These are phyloP conservation scores for Drosophila demipolita DNA, from an alignment of 2,888 invertebrate species.

Conservation along the genomic window DNA sequence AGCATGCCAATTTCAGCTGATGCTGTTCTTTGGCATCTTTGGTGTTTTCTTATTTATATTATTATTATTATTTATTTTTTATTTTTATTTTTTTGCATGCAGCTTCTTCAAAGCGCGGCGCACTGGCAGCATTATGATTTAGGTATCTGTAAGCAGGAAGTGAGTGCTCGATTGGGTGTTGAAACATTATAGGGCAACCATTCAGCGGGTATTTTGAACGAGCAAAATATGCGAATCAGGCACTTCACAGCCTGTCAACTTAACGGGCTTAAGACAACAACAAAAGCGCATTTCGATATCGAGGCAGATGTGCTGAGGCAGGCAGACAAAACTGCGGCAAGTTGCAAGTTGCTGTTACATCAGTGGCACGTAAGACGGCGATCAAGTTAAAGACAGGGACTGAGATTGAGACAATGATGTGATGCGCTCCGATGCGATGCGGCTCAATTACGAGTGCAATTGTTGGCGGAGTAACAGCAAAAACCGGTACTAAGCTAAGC, in stretches of 20 bases:
- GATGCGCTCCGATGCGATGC: conserved; percentile 37
- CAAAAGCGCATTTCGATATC: conserved; percentile 29
- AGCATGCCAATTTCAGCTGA: conserved; percentile 62
- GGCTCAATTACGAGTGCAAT: conserved; percentile 75
- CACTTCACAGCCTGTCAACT: conserved; percentile 57
- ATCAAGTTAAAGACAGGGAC: conserved; percentile 33
- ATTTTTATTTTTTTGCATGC: conserved; percentile 1
- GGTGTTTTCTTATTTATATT: conserved; percentile 10
- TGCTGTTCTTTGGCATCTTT: conserved; percentile 49
- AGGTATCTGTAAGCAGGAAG: conserved; percentile 67
- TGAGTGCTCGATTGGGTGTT: conserved; percentile 68
- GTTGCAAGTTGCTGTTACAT: conserved; percentile 60
- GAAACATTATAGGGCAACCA: conserved; percentile 66
- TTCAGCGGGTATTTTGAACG: not conserved
- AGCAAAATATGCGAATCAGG: conserved; percentile 49
- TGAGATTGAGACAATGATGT: conserved; percentile 60
- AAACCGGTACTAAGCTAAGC: conserved; percentile 67
- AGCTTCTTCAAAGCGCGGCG: conserved; percentile 52
- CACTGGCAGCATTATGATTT: conserved; percentile 52
- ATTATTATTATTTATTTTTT: not conserved
- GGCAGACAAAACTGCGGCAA: conserved; percentile 30
- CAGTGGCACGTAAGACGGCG: conserved; percentile 61
- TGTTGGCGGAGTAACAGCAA: conserved; percentile 74
- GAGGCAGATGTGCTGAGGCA: conserved; percentile 35
- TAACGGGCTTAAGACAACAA: conserved; percentile 63